Evolutionary conservation across 2,113 vertebrate species (phyloP).

Genomic region (Ageneiosus marmoratus): DNA sequence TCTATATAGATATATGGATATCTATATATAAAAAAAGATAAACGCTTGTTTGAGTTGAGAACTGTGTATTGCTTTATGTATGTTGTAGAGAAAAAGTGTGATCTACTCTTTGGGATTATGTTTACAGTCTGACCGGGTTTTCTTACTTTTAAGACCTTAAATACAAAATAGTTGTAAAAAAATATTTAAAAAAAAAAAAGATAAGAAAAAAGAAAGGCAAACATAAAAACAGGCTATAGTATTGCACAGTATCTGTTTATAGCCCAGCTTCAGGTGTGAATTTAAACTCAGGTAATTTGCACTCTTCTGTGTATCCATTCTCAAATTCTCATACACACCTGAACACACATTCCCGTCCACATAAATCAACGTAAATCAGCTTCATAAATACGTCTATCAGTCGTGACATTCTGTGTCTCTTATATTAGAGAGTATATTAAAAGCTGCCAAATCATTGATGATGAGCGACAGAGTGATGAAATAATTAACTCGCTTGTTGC

Average conservation of each 20-base stretch:
- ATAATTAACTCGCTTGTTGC: background rate
- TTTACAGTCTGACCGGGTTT: slow-evolving; percentile 86
- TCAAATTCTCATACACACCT: slow-evolving; percentile 59
- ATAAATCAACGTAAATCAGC: slow-evolving; percentile 19
- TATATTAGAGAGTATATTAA: slow-evolving; percentile 22
- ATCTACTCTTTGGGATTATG: slow-evolving; percentile 85
- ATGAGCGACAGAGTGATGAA: background rate
- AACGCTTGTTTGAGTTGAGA: slow-evolving; percentile 84
- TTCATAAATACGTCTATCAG: background rate
- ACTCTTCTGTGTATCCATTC: slow-evolving; percentile 80
- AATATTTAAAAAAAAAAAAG: slow-evolving; percentile 42
- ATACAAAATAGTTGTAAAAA: slow-evolving; percentile 65
- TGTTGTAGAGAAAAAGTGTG: slow-evolving; percentile 70
- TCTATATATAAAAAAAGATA: slow-evolving; percentile 66
- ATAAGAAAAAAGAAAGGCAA: slow-evolving; percentile 27
- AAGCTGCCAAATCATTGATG: background rate
- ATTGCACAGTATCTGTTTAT: slow-evolving; percentile 83
- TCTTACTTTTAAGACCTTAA: slow-evolving; percentile 80
- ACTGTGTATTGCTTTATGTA: slow-evolving; percentile 85
- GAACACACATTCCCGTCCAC: slow-evolving; percentile 18
- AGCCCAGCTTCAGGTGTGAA: slow-evolving; percentile 93
- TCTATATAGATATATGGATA: slow-evolving; percentile 59
- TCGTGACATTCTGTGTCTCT: slow-evolving; percentile 37
- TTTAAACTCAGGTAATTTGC: slow-evolving; percentile 97
- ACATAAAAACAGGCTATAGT: slow-evolving; percentile 69